Evolutionary conservation across 2,113 vertebrate species (phyloP).

Genomic region (Cervus canadensis): DNA sequence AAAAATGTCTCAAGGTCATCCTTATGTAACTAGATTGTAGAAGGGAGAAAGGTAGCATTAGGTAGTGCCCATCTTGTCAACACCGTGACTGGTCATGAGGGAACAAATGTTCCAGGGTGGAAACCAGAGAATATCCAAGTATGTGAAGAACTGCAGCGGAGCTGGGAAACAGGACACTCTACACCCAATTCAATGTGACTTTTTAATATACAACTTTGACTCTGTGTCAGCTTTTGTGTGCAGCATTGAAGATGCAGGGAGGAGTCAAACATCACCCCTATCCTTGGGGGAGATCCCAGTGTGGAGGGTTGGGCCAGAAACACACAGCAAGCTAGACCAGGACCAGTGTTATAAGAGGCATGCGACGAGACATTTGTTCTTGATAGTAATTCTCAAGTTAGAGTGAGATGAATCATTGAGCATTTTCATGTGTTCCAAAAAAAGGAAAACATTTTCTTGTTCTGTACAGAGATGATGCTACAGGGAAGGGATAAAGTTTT

Average conservation of each 20-base stretch:
- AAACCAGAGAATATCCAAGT: neutral
- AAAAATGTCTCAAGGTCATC: constrained; percentile 53
- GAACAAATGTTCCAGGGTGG: neutral
- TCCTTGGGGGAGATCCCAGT: neutral
- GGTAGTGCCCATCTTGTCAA: neutral
- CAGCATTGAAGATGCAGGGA: neutral
- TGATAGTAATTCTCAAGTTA: neutral
- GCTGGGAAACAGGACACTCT: neutral
- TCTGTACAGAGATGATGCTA: neutral
- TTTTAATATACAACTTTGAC: too few species aligned
- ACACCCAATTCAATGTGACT: neutral
- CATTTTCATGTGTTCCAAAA: constrained; percentile 14
- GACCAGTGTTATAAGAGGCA: neutral
- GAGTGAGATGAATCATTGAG: neutral
- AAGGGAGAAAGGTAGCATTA: neutral
- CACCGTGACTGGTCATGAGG: neutral
- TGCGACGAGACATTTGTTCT: neutral
- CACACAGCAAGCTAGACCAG: neutral
- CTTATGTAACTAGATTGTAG: neutral
- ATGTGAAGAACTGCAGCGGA: neutral
- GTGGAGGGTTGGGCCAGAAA: neutral
- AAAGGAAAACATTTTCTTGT: neutral
- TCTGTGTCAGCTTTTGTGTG: neutral
- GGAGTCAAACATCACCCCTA: neutral
- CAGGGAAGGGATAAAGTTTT: neutral